Percentiles rank a stretch among this genome's conserved stretches.
Evolutionary conservation across 2,888 invertebrate genomes (phyloP).

Genomic region (Metellina segmentata): DNA sequence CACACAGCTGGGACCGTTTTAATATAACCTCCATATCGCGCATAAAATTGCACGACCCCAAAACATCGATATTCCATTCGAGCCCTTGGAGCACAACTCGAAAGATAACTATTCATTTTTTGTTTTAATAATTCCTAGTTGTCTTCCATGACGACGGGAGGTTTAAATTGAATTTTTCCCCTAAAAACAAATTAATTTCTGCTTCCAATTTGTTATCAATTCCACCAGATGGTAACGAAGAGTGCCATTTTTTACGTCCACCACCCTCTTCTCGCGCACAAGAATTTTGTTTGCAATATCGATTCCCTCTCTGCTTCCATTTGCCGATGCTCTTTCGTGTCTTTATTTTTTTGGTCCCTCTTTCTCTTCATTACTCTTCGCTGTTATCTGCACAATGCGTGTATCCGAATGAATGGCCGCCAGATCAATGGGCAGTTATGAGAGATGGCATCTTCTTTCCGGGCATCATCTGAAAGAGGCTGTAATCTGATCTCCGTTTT

Average conservation of each 20-base stretch:
- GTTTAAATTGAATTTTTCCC: slow-evolving; percentile 50
- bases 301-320: not conserved
- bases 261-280: not conserved
- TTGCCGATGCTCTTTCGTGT: not conserved
- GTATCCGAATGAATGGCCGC: slow-evolving; percentile 39
- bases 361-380: slow-evolving; percentile 26
- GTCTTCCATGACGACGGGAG: not conserved
- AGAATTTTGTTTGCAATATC: slow-evolving; percentile 12
- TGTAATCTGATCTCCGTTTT: not conserved
- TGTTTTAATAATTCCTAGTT: not conserved
- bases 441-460: slow-evolving; percentile 1
- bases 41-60: too few species aligned
- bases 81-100: slow-evolving; percentile 6
- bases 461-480: not conserved
- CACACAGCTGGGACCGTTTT: too few species aligned
- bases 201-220: slow-evolving; percentile 65
- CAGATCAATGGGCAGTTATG: slow-evolving; percentile 32
- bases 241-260: slow-evolving; percentile 1
- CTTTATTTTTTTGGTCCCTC: not conserved
- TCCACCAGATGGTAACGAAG: slow-evolving; percentile 49
- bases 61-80: too few species aligned
- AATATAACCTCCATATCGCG: too few species aligned
- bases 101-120: slow-evolving; percentile 58
- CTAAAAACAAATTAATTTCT: slow-evolving; percentile 58
- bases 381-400: slow-evolving; percentile 45